phyloP scores from a whole-genome alignment of 2,113 vertebrate genomes.

The Terrapene triunguis region DNA sequence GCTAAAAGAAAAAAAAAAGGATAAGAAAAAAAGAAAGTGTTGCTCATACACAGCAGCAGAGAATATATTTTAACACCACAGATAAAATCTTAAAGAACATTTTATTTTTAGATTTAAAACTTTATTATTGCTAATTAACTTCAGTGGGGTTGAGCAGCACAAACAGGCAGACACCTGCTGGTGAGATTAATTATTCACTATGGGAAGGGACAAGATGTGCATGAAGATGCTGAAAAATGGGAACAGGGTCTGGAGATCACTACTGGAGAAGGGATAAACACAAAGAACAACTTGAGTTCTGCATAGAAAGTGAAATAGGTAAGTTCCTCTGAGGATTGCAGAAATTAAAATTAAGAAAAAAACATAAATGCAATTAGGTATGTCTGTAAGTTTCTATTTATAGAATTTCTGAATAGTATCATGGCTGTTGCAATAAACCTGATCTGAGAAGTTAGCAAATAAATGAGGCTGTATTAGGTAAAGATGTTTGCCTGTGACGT shows the following conservation, averaged over 20 bases:
- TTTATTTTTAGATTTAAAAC: conserved; percentile 60
- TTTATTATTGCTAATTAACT: conserved; percentile 32
- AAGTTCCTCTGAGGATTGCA: rapidly evolving
- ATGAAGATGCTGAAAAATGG: not conserved
- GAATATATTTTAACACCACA: conserved; percentile 20
- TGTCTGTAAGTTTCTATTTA: not conserved
- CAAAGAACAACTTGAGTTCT: not conserved
- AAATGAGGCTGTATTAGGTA: not conserved
- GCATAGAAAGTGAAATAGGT: rapidly evolving
- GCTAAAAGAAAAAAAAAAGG: not conserved
- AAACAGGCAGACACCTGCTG: conserved; percentile 58
- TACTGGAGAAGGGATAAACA: not conserved
- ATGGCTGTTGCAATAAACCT: not conserved
- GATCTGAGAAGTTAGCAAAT: not conserved
- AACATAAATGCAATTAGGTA: not conserved
- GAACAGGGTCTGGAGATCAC: not conserved
- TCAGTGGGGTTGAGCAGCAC: conserved; percentile 9
- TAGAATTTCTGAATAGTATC: not conserved
- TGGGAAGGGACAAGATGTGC: conserved; percentile 39
- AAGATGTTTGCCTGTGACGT: not conserved
- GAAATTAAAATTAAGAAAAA: not conserved
- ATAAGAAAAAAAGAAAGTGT: not conserved
- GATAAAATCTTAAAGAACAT: conserved; percentile 16
- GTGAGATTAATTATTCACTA: conserved; percentile 62
- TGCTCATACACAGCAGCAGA: conserved; percentile 37